Evolutionary conservation across 1,140 invertebrate genomes (phyloP).

Genomic region (honey bee (Apis mellifera)): Amel_HAv3.1 CM009943.2:9258501-9259000

Average conservation of each 20-base stretch:
- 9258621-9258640: too few relatives aligned
- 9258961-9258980: slow-evolving; percentile 64
- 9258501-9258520: too few relatives aligned
- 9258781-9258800: not conserved
- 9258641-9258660: not conserved
- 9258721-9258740: slow-evolving; percentile 22
- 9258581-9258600: not conserved
- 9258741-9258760: slow-evolving; percentile 4
- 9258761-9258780: slow-evolving; percentile 46
- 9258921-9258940: slow-evolving; percentile 72
- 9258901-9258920: slow-evolving; percentile 30
- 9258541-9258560: too few relatives aligned
- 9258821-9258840: slow-evolving; percentile 35
- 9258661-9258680: not conserved
- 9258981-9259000: slow-evolving; percentile 66
- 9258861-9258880: slow-evolving; percentile 58
- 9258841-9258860: slow-evolving; percentile 6
- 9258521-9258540: too few relatives aligned
- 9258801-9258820: not conserved
- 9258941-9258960: slow-evolving; percentile 75
- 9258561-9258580: not conserved
- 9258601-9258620: too few relatives aligned
- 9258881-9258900: slow-evolving; percentile 50
- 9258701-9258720: slow-evolving; percentile 32
- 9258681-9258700: slow-evolving; percentile 14